Conservation (phyloP, 2,113 vertebrate species). For the Delphinapterus leucas region DNA sequence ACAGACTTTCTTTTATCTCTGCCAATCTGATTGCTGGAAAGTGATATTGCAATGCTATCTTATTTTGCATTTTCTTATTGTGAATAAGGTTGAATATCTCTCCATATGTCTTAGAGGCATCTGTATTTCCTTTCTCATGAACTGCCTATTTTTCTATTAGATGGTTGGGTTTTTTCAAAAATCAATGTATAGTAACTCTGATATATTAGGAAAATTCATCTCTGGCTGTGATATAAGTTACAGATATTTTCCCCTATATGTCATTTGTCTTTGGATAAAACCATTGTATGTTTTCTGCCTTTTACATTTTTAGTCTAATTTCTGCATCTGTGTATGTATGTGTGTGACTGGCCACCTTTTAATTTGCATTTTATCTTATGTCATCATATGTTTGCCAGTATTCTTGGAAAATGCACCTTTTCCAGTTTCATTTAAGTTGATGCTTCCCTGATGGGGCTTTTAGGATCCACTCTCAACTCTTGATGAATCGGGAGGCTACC, state of each 20-base stretch:
- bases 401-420: constrained; percentile 20
- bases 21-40: not conserved
- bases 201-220: constrained; percentile 60
- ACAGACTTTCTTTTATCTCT: constrained; percentile 36
- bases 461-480: not conserved
- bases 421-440: not conserved
- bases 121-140: constrained; percentile 24
- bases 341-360: not conserved
- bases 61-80: constrained; percentile 35
- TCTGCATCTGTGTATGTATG: not conserved
- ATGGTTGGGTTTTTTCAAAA: not conserved
- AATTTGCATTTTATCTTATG: constrained; percentile 33
- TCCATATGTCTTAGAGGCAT: not conserved
- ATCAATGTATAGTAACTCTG: constrained; percentile 16
- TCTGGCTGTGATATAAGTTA: constrained; percentile 21
- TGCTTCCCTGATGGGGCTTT: not conserved
- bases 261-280: constrained; percentile 48
- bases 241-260: not conserved
- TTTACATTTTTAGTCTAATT: not conserved
- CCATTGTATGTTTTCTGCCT: not conserved
- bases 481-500: not conserved
- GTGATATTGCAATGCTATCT: not conserved
- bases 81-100: constrained; percentile 39
- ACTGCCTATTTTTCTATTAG: constrained; percentile 51
- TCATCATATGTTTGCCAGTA: not conserved